Evolutionary conservation across 2,888 invertebrate species (phyloP).

Genomic region (Hyppa rectilinea): DNA sequence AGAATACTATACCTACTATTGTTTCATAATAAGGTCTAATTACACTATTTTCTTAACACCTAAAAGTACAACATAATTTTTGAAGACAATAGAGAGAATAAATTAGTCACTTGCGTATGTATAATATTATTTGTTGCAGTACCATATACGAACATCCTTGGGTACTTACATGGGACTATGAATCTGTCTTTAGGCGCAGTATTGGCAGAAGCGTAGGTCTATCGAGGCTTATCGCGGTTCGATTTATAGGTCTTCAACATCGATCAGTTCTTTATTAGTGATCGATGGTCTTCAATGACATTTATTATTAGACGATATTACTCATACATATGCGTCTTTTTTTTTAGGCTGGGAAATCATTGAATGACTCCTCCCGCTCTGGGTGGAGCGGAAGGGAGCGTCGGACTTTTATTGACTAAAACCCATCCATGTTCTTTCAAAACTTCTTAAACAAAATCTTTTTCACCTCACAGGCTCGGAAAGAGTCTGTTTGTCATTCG

Average conservation of each 20-base stretch:
- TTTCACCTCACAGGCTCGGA: too few species aligned
- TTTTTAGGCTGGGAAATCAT: too few species aligned
- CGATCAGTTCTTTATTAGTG: too few species aligned
- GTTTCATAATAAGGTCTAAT: not conserved
- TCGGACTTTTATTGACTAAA: too few species aligned
- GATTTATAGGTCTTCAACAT: slow-evolving; percentile 14
- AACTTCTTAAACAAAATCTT: too few species aligned
- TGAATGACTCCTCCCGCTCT: too few species aligned
- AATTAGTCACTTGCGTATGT: slow-evolving; percentile 18
- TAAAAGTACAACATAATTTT: not conserved
- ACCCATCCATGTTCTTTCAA: too few species aligned
- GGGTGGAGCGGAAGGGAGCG: too few species aligned
- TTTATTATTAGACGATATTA: slow-evolving; percentile 12
- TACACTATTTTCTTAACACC: not conserved
- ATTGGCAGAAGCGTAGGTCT: slow-evolving; percentile 20
- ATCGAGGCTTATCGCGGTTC: slow-evolving; percentile 21
- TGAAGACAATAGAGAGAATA: slow-evolving; percentile 14
- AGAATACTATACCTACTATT: too few species aligned
- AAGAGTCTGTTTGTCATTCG: too few species aligned
- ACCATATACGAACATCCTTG: slow-evolving; percentile 16
- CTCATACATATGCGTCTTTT: too few species aligned
- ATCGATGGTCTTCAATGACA: slow-evolving; percentile 29
- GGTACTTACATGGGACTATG: not conserved
- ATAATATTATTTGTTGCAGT: slow-evolving; percentile 6
- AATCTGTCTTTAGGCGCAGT: slow-evolving; percentile 2